Percentiles rank a stretch among this genome's conserved stretches.
Conservation (phyloP, 2,113 vertebrate species). For the Oenanthe oenanthe region DNA sequence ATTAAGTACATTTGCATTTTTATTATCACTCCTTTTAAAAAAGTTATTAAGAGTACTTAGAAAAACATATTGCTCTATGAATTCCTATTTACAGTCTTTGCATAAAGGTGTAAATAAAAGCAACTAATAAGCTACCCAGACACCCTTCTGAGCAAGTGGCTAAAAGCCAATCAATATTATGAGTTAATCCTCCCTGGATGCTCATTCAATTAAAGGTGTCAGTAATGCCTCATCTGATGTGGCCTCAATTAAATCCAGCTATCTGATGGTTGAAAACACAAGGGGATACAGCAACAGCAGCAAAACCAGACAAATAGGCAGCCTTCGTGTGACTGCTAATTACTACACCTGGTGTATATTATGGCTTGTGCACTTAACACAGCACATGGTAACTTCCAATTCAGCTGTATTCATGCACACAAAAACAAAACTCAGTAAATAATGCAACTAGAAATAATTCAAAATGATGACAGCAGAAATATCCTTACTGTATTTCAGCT, state of each 20-base stretch:
- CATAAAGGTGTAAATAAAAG: conserved; percentile 88
- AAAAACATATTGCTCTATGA: conserved; percentile 84
- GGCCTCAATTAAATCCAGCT: conserved; percentile 90
- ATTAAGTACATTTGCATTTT: conserved; percentile 86
- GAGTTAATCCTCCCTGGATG: conserved; percentile 84
- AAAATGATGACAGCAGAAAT: not conserved
- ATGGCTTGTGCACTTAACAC: conserved; percentile 77
- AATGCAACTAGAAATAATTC: conserved; percentile 21
- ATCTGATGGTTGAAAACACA: conserved; percentile 85
- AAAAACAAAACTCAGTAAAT: conserved; percentile 37
- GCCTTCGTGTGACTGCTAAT: conserved; percentile 83
- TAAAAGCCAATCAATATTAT: conserved; percentile 93
- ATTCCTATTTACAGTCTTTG: conserved; percentile 83
- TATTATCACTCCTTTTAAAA: conserved; percentile 84
- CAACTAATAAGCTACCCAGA: conserved; percentile 88
- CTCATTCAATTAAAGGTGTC: conserved; percentile 92
- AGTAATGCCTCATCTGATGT: conserved; percentile 90
- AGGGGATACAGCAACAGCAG: conserved; percentile 83
- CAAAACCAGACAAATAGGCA: conserved; percentile 83
- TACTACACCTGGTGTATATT: conserved; percentile 88
- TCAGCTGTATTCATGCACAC: not conserved
- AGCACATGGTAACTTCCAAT: conserved; percentile 72
- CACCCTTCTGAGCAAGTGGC: conserved; percentile 88
- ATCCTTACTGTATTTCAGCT: not conserved
- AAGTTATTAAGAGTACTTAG: conserved; percentile 87